Evolutionary conservation across 35 echinoderm and acorn worm species (phyloP).

Genomic region (Eucidaris tribuloides): DNA sequence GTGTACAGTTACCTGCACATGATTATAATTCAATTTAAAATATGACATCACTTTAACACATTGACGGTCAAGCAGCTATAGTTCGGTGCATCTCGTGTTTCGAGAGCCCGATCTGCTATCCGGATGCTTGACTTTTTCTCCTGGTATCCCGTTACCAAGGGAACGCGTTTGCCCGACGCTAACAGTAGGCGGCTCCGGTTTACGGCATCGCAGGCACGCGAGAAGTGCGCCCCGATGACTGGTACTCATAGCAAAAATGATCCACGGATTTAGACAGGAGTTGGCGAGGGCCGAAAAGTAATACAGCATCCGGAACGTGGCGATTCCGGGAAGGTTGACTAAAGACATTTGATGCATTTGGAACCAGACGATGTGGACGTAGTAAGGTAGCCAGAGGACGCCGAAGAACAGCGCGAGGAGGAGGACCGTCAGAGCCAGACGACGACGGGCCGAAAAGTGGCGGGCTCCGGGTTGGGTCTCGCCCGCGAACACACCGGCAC

Average conservation of each 20-base stretch:
- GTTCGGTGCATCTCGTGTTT: conserved; percentile 17
- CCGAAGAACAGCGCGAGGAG: conserved; percentile 76
- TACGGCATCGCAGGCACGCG: conserved; percentile 33
- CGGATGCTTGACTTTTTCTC: conserved; percentile 9
- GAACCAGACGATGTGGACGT: conserved; percentile 59
- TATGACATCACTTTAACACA: no score
- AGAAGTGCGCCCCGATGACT: conserved; percentile 56
- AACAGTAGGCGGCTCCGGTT: not conserved
- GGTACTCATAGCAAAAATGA: conserved; percentile 86
- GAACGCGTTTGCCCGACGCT: conserved; percentile 5
- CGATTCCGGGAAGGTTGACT: not conserved
- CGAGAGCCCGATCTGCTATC: conserved; percentile 12
- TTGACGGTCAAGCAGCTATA: no score
- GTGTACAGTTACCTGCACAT: no score
- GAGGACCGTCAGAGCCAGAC: conserved; percentile 79
- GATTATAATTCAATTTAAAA: no score
- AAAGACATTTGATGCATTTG: conserved; percentile 23
- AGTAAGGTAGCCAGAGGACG: conserved; percentile 70
- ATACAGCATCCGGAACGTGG: conserved; percentile 32
- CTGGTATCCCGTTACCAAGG: conserved; percentile 1
- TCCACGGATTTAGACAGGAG: conserved; percentile 74
- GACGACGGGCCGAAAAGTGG: conserved; percentile 71
- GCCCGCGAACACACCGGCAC: conserved; percentile 58
- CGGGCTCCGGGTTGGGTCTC: conserved; percentile 79
- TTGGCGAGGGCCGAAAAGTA: conserved; percentile 68